Conservation (phyloP, 2,113 vertebrate species). For the Caracal caracal region DNA sequence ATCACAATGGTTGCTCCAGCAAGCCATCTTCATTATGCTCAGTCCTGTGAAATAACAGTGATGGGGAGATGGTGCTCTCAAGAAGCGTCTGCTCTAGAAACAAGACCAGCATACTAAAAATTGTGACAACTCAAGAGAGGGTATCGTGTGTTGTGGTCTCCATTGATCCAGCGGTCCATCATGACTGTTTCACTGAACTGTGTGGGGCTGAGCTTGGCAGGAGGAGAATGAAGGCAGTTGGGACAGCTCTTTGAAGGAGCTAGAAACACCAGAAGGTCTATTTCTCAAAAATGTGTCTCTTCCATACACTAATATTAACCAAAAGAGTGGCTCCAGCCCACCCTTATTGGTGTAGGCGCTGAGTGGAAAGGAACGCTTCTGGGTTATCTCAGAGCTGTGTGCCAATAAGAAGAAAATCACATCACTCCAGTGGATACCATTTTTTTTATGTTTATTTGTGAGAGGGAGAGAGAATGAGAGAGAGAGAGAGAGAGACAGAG, state of each 20-base stretch:
- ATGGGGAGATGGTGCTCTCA: not conserved
- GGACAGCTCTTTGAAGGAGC: not conserved
- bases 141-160: not conserved
- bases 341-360: not conserved
- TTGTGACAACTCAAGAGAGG: not conserved
- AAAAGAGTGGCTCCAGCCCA: not conserved
- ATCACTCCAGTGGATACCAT: not conserved
- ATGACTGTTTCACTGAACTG: not conserved
- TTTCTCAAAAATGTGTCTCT: not conserved
- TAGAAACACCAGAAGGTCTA: not conserved
- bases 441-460: not conserved
- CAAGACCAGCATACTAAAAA: not conserved
- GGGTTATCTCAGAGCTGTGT: not conserved
- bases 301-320: not conserved
- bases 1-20: too few species aligned
- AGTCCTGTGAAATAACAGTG: not conserved
- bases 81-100: not conserved
- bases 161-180: not conserved
- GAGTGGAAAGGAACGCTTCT: not conserved
- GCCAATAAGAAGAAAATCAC: not conserved
- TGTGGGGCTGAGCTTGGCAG: not conserved
- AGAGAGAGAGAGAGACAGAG: too few species aligned
- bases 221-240: not conserved
- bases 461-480: too few species aligned
- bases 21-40: not conserved